Evolutionary conservation across 1,140 invertebrate species (phyloP), one percentile per base, ranked within the genome.

Genomic region (Drosophila willistoni): DNA sequence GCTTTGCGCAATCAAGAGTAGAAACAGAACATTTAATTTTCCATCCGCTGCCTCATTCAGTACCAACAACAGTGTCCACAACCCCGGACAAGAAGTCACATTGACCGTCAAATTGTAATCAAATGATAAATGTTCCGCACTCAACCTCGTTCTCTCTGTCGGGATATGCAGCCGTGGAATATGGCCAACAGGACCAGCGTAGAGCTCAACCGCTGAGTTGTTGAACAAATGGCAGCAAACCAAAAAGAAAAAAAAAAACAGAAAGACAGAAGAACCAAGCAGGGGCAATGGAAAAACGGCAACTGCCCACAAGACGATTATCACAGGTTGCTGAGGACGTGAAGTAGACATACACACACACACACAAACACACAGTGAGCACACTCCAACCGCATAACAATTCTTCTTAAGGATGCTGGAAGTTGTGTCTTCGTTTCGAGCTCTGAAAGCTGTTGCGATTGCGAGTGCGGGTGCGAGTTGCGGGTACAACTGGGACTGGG

Each of bases 101-200:
- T 82, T 81, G 80, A 78, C 80, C 79, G 80, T 78, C 80, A 81
- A 82, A 82, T 78, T 78, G 80, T 81, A 81, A 82, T 82, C 74
- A 82, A 82, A 82, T 82, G 79, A 81, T 78, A 82, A 81, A 82
- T 82, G 80, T 71, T 81, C 64, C 67, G 56, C 68, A 81, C 62
- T 69, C 64, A 19, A 42, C 34, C 42, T 29, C 39, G 29, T 34
- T 51, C 33, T 54, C 10, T 54, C 10, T 51, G 34, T 17, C 56
- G 39, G 41, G 41, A 56, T 33, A 59, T 39, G 59, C n/a, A 17
- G 34, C 34, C 29, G 29, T 29, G 29, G 29, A 29, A 36, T 36
- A 5, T 13, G 10, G 25, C 25, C 39, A 29, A 29, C 14, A 66
- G 36, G 19, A 7, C 34, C 22, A 56, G 6, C 55, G 19, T 33